Conservation (phyloP, 2,888 invertebrate genomes). For the Anoncus sp. region DNA sequence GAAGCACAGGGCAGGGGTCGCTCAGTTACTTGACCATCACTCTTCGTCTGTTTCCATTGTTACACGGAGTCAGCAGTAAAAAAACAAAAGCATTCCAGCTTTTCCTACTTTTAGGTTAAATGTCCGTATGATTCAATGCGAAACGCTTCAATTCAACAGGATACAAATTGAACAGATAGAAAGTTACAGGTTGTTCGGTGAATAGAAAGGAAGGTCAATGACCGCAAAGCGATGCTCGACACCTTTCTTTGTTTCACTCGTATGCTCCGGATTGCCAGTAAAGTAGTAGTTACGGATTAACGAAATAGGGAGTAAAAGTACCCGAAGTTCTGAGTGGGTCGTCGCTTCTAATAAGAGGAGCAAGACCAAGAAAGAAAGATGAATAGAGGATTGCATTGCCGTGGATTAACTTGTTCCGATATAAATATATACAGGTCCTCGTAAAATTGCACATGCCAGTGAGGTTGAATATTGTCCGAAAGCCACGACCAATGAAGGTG, state of each 20-base stretch:
- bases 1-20: neutral
- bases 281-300: slow-evolving; percentile 40
- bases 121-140: neutral
- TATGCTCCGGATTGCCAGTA: neutral
- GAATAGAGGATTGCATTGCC: slow-evolving; percentile 1
- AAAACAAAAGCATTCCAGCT: too few species aligned
- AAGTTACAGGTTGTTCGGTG: neutral
- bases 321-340: slow-evolving; percentile 41
- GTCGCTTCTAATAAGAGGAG: slow-evolving; percentile 50
- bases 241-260: neutral
- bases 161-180: neutral
- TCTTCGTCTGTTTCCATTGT: too few species aligned
- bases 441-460: slow-evolving; percentile 43
- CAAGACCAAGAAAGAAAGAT: slow-evolving; percentile 8
- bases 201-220: too few species aligned
- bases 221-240: neutral
- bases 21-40: too few species aligned
- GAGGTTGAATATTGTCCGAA: slow-evolving; percentile 28
- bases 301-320: slow-evolving; percentile 37
- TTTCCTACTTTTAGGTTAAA: too few species aligned
- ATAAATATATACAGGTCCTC: slow-evolving; percentile 46
- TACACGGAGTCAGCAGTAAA: too few species aligned
- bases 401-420: slow-evolving; percentile 38
- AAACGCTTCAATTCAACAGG: neutral
- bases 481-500: slow-evolving; percentile 4